These are phyloP conservation scores for Athene cunicularia DNA, from an alignment of 2,113 vertebrate species.

Conservation along the genomic window DNA sequence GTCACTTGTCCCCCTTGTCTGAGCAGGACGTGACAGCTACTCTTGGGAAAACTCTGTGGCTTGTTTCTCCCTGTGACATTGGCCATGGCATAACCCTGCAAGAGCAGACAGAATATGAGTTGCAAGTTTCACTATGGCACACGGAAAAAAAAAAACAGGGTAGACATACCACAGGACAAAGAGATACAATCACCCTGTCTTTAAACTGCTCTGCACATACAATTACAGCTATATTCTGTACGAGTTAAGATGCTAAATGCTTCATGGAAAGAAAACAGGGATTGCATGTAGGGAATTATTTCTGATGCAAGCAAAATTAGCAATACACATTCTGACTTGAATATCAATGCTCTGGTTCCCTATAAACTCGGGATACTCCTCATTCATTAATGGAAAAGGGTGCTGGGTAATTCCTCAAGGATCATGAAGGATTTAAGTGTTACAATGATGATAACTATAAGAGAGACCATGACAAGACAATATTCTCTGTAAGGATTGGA, in stretches of 20 bases:
- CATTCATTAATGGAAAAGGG: background rate
- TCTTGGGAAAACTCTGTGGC: background rate
- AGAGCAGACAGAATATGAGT: fast-evolving
- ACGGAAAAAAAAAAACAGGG: background rate
- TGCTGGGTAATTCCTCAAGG: background rate
- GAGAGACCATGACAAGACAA: background rate
- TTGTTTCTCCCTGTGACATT: background rate
- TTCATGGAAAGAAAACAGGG: background rate
- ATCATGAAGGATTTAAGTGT: background rate
- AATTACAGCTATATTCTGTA: background rate
- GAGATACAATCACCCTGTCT: background rate
- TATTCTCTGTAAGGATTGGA: background rate
- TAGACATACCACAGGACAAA: background rate
- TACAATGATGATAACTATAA: background rate
- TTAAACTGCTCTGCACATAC: background rate
- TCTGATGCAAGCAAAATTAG: background rate
- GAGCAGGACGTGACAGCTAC: no score
- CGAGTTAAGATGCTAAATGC: background rate
- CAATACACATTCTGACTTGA: background rate
- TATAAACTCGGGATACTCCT: background rate
- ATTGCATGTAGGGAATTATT: background rate
- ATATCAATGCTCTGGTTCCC: background rate
- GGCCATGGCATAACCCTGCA: background rate
- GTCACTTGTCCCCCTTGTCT: no score
- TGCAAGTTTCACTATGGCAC: background rate